phyloP scores from a whole-genome alignment of 2,888 invertebrate genomes.

The Chrysodeixis includens region DNA sequence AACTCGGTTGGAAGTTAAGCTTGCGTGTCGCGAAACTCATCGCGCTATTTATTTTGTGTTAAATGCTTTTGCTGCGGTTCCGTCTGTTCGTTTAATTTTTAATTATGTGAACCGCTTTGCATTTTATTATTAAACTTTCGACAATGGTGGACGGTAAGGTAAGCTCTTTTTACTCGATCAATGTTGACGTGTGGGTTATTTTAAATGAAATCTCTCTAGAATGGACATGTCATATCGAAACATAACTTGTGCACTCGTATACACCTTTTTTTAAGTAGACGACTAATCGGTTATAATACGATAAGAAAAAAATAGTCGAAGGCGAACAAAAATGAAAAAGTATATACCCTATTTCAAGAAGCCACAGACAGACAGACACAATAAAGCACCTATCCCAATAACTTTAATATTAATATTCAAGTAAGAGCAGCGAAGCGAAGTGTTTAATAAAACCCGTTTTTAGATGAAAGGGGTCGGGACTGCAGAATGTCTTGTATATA shows the following conservation, averaged over 20 bases:
- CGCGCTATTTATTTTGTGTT: constrained; percentile 20
- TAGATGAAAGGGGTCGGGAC: constrained; percentile 29
- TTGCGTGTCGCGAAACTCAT: constrained; percentile 21
- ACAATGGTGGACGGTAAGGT: background rate
- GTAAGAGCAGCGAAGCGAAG: constrained; percentile 55
- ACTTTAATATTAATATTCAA: constrained; percentile 67
- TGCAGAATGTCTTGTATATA: constrained; percentile 7
- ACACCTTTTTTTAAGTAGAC: too few species aligned
- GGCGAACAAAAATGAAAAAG: too few species aligned
- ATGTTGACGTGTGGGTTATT: too few species aligned
- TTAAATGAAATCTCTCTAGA: too few species aligned
- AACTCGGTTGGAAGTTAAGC: constrained; percentile 28
- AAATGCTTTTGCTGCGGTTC: background rate
- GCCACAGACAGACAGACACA: constrained; percentile 14
- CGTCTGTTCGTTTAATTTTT: background rate
- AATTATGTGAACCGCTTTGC: background rate
- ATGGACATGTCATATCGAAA: too few species aligned
- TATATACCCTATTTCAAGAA: background rate
- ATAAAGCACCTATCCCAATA: constrained; percentile 43
- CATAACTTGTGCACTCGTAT: too few species aligned
- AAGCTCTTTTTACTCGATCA: too few species aligned
- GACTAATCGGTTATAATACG: too few species aligned
- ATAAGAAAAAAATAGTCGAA: too few species aligned
- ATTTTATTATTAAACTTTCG: background rate
- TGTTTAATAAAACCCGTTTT: constrained; percentile 68